These are phyloP conservation scores for Podabrus alpinus DNA, from an alignment of 2,888 invertebrate genomes.

Conservation along the genomic window DNA sequence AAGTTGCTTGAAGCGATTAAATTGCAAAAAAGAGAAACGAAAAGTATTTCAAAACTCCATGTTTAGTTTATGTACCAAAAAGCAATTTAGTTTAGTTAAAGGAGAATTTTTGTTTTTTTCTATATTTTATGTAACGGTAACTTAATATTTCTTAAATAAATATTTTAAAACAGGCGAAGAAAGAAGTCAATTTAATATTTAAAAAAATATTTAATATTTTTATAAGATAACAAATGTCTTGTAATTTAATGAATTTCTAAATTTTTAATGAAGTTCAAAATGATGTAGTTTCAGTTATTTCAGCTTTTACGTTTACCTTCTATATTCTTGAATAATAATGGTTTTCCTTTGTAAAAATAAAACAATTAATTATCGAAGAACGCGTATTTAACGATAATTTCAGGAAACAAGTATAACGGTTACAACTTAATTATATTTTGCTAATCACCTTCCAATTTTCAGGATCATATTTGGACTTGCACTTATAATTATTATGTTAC, in stretches of 20 bases:
- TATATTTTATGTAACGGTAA: neutral
- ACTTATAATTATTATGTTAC: too few species aligned
- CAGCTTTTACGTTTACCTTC: neutral
- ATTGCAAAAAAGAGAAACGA: constrained; percentile 1
- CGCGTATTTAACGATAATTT: neutral
- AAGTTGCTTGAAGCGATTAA: constrained; percentile 3
- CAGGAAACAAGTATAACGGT: neutral
- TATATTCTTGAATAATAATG: neutral
- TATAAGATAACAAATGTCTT: neutral
- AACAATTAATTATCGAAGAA: neutral
- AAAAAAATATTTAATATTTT: neutral
- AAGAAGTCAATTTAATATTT: too few species aligned
- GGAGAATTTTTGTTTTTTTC: neutral
- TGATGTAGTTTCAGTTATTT: neutral
- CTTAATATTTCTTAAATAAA: neutral
- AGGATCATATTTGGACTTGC: neutral
- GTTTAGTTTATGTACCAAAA: neutral
- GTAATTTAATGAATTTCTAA: neutral
- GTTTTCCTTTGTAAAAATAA: neutral
- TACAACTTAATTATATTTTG: neutral
- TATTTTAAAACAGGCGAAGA: too few species aligned
- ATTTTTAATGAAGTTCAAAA: neutral
- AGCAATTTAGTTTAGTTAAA: neutral
- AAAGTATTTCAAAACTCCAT: constrained; percentile 1
- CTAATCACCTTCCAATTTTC: neutral